These are phyloP conservation scores for Clinocottus analis DNA, from an alignment of 2,113 vertebrate genomes.

Conservation along the genomic window DNA sequence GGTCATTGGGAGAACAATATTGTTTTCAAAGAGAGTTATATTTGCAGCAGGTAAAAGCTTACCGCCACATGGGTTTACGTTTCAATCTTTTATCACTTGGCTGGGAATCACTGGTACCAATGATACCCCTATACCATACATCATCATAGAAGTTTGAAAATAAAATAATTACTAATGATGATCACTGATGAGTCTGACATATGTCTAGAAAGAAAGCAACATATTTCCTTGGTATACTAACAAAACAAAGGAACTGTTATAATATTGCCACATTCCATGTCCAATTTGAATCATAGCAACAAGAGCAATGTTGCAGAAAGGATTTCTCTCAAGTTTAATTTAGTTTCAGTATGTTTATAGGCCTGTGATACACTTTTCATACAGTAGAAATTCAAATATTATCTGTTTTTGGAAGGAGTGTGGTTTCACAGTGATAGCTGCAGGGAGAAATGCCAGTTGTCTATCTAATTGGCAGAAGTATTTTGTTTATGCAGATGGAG, in stretches of 20 bases:
- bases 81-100: slow-evolving; percentile 28
- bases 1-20: slow-evolving; percentile 61
- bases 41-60: slow-evolving; percentile 48
- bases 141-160: slow-evolving; percentile 1
- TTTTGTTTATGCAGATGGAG: slow-evolving; percentile 71
- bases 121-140: neutral
- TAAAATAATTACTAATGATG: neutral
- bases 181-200: neutral
- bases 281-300: neutral
- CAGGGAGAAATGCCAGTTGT: slow-evolving; percentile 59
- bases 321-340: neutral
- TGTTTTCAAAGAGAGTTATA: slow-evolving; percentile 67
- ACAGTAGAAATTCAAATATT: neutral
- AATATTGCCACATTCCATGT: neutral
- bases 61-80: slow-evolving; percentile 26
- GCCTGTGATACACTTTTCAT: slow-evolving; percentile 4
- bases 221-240: neutral
- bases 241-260: neutral
- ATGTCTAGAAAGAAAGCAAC: neutral
- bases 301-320: neutral
- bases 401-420: slow-evolving; percentile 22
- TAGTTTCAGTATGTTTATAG: neutral
- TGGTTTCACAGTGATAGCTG: slow-evolving; percentile 56
- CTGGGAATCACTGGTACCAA: slow-evolving; percentile 5
- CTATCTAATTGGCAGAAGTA: slow-evolving; percentile 65